A percentile compares a stretch with the other conserved stretches of the same genome.
These are phyloP conservation scores for Dufourea novaeangliae DNA, from an alignment of 1,140 invertebrate species.

Conservation along the genomic window DNA sequence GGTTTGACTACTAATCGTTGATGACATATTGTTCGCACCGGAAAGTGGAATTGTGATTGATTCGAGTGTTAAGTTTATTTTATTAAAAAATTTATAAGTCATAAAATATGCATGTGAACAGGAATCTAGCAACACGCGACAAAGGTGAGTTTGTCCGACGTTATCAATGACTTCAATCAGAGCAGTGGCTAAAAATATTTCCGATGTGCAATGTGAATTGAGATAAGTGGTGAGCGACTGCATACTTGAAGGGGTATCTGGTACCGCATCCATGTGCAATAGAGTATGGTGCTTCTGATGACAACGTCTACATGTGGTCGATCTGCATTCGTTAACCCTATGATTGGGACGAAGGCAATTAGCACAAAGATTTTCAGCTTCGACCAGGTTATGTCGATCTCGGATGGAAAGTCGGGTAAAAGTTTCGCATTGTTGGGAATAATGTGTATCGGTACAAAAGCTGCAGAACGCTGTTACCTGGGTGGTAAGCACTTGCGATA, in stretches of 20 bases:
- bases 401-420: too few species aligned
- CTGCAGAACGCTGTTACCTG: too few species aligned
- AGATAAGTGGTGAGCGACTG: neutral
- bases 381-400: too few species aligned
- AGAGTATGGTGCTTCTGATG: slow-evolving; percentile 32
- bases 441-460: too few species aligned
- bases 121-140: slow-evolving; percentile 40
- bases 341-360: too few species aligned
- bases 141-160: neutral
- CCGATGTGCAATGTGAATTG: neutral
- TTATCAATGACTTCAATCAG: slow-evolving; percentile 16
- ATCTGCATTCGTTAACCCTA: neutral
- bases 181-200: neutral
- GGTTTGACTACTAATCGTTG: neutral
- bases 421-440: too few species aligned
- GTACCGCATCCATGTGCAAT: slow-evolving; percentile 20
- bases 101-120: slow-evolving; percentile 43
- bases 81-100: neutral
- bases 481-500: too few species aligned
- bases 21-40: slow-evolving; percentile 15
- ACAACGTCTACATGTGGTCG: slow-evolving; percentile 26
- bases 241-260: neutral
- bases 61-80: neutral
- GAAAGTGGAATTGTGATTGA: neutral
- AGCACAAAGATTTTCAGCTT: too few species aligned